These are phyloP conservation scores for Daphoenositta chrysoptera DNA, from an alignment of 2,113 vertebrate species.

Conservation along the genomic window DNA sequence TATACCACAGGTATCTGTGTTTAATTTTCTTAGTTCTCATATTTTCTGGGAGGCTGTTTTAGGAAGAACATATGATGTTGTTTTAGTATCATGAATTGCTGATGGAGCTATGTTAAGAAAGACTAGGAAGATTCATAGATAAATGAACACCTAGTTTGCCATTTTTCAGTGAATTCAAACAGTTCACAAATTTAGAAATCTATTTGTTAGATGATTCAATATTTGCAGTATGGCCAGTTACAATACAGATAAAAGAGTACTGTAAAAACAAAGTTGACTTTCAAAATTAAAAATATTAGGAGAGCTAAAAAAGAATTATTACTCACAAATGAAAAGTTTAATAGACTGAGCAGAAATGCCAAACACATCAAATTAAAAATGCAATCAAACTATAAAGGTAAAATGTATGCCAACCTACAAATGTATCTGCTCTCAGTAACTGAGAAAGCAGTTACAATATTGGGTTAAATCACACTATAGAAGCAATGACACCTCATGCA, in stretches of 20 bases:
- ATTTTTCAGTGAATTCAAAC: background rate
- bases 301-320: background rate
- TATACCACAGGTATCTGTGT: background rate
- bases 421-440: background rate
- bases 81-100: background rate
- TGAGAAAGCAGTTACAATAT: background rate
- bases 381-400: background rate
- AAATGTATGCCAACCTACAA: background rate
- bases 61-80: background rate
- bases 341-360: background rate
- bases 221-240: background rate
- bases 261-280: background rate
- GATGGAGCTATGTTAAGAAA: background rate
- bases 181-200: background rate
- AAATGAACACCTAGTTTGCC: background rate
- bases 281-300: background rate
- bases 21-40: background rate
- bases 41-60: background rate
- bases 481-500: background rate
- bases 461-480: background rate
- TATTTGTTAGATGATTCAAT: background rate
- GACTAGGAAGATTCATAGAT: background rate
- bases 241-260: background rate
- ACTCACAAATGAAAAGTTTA: background rate
- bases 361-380: background rate